Percentiles rank a stretch among this genome's conserved stretches.
phyloP scores from a whole-genome alignment of 2,888 invertebrate species.

The Protophormia terraenovae region DNA sequence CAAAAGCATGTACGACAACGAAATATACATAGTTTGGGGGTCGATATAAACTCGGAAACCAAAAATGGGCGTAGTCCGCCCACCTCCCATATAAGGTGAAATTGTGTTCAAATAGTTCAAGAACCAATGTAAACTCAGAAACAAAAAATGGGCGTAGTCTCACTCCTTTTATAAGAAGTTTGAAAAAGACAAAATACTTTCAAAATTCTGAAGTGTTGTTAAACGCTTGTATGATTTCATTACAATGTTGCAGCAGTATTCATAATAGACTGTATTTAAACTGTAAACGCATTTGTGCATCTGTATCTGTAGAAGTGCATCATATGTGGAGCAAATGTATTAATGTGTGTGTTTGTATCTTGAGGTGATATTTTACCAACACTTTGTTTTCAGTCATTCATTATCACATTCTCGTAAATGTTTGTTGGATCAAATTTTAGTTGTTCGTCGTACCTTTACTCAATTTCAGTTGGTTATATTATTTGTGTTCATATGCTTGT shows the following conservation, averaged over 20 bases:
- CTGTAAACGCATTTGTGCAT: background rate
- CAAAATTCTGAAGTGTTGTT: background rate
- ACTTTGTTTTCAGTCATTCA: constrained; percentile 45
- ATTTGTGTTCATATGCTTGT: no score
- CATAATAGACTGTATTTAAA: background rate
- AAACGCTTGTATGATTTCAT: background rate
- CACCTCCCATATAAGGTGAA: no score
- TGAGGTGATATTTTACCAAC: constrained; percentile 49
- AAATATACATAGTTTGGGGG: no score
- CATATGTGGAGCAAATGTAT: background rate
- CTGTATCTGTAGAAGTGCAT: background rate
- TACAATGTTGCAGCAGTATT: background rate
- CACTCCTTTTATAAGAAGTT: background rate
- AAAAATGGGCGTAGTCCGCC: no score
- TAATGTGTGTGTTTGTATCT: background rate
- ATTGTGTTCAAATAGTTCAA: no score
- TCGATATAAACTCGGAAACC: no score
- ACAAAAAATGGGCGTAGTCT: no score
- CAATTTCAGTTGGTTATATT: background rate
- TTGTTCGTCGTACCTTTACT: constrained; percentile 2
- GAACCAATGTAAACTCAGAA: no score
- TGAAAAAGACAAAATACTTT: background rate
- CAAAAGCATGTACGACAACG: no score
- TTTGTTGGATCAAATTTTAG: constrained; percentile 10
- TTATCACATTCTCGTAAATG: constrained; percentile 44